Base-by-base conservation (phyloP, 2,888 invertebrate genomes). In the Catocala sponsa region DNA sequence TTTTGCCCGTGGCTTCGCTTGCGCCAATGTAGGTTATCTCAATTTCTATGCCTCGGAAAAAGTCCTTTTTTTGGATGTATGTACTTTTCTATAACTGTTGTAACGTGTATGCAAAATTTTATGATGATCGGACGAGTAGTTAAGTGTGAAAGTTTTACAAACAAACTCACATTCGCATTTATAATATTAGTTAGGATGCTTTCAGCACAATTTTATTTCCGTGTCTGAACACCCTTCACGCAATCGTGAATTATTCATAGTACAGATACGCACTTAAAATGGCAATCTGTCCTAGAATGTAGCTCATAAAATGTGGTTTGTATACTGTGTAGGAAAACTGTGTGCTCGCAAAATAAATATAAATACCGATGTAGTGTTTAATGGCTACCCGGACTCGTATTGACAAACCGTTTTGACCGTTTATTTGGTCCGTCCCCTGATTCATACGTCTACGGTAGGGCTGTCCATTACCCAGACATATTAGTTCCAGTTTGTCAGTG, bases 201-300 rank as follows among this genome's bases (percentile, higher is more conserved):
- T 76, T 76, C 74, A 76, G 66, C 60, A 63, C 70, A 77, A 71
- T 81, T 85, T 82, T 84, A 84, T 84, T 83, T 83, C 78, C 76
- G 76, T 77, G 82, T 81, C 76, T 68, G 69, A 75, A 75, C 74
- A 81, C 75, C 72, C 83, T 84, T 81, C 78, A 83, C 80, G 74
- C 78, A 77, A 76, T 82, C 81, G 68, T 91, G 89, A 90, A 91
- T 91, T 79, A 91, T 91, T 89, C 89, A 91, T 89, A 83, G 72
- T 80, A 59, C 74, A 83, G 85, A 84, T 84, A 85, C 88, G 81
- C 85, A 86, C 87, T 90, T 86, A 87, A 88, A 90, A 87, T 84
- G 81, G 82, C 89, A 89, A 89, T 89, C 88, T 89, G 86, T 88
- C 83, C 82, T 70, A 63, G 79, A 74, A 70, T 79, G 73, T 76